These are phyloP conservation scores for Pyrocoelia pectoralis DNA, from an alignment of 2,888 invertebrate species.

Conservation along the genomic window DNA sequence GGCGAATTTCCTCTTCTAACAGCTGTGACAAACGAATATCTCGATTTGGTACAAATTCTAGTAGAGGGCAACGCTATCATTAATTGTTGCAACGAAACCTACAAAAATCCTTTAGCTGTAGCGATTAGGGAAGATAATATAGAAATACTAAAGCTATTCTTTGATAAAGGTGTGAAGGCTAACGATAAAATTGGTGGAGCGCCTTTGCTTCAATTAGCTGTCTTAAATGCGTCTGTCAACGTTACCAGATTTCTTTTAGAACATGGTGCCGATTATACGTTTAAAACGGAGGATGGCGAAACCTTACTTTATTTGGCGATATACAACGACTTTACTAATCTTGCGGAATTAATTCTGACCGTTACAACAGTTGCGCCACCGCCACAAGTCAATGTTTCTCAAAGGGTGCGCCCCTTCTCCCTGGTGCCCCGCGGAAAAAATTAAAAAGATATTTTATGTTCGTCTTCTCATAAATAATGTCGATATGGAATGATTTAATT, in stretches of 20 bases:
- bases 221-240: background rate
- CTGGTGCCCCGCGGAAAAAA: no score
- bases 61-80: background rate
- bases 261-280: background rate
- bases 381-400: no score
- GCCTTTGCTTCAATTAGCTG: background rate
- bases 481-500: no score
- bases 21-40: background rate
- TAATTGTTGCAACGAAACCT: background rate
- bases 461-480: no score
- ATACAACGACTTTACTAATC: background rate
- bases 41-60: background rate
- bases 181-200: background rate
- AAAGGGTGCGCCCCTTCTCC: no score
- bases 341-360: background rate
- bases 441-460: no score
- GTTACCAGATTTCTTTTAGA: background rate
- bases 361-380: background rate
- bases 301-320: background rate
- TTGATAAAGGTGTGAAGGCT: background rate
- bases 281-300: background rate
- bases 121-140: background rate
- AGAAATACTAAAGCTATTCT: background rate
- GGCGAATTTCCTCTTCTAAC: background rate
- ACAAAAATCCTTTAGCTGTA: background rate